Evolutionary conservation across 2,888 invertebrate genomes (phyloP), one percentile per base, ranked within the genome.

Genomic region (Polietes domitor): DNA sequence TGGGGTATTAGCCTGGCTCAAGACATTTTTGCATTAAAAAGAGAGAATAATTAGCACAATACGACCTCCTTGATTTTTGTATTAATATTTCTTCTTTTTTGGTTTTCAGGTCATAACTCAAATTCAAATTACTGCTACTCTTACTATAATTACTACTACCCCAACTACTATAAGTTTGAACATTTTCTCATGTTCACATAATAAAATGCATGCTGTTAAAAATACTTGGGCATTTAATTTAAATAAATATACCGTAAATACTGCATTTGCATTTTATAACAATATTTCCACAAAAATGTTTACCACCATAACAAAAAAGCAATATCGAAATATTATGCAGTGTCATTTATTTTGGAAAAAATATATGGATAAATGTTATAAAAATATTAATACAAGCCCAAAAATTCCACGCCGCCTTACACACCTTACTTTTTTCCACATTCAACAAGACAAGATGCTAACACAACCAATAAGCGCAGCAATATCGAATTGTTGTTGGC

Each of bases 381-480:
- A 77, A 80, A 83, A 75, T 63, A 24, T 80, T 76, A 84, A 80
- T 84, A 78, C 84, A 84, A 84, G 80, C 84, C 84, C 78, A 84
- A 84, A 84, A 84, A 84, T 84, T 84, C 84, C 84, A 78, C 77
- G 80, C 80, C 77, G 80, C 80, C 75, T 84, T 77, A 84, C 83
- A 84, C 84, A 84, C 84, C 84, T 84, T 84, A 70, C 41, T 81
- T 83, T 78, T 72, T 65, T 37, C 37, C 12, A 21, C 9, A 4
- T 58, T 58, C 21, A 21, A 55, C 26, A 7, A 53, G 53, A 32
- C 70, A 63, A 84, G 80, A 80, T 80, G 80, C 75, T 78, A 9
- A 28, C 32, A 37, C n/a, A n/a, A 47, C 47, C 15, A 2, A n/a
- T n/a, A 47, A 47, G 47, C 15, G 47, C 47, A 12, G n/a, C 47